Evolutionary conservation across 2,113 vertebrate genomes (phyloP).

Genomic region (Pionites leucogaster): DNA sequence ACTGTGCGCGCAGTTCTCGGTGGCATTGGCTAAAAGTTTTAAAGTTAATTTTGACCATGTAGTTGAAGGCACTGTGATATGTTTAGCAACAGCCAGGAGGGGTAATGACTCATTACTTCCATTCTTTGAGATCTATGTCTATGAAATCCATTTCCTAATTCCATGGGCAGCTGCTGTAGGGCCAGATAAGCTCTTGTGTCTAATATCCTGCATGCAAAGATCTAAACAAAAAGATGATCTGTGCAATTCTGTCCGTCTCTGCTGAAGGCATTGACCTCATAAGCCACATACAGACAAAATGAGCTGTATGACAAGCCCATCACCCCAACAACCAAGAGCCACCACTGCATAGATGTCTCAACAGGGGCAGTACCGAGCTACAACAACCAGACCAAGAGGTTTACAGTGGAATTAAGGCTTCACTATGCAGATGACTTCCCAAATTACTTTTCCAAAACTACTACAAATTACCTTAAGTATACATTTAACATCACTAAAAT

Average conservation of each 20-base stretch:
- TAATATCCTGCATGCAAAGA: rapidly evolving
- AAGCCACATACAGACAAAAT: background rate
- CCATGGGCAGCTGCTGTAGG: background rate
- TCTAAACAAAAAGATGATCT: background rate
- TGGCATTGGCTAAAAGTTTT: background rate
- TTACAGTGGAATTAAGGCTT: background rate
- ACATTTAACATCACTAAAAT: background rate
- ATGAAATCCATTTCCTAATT: background rate
- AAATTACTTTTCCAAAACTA: background rate
- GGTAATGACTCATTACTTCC: slow-evolving; percentile 29
- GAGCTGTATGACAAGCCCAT: background rate
- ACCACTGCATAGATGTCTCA: background rate
- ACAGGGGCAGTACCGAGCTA: background rate
- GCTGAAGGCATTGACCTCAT: background rate
- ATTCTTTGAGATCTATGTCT: background rate
- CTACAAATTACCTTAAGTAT: background rate
- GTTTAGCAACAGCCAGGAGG: background rate
- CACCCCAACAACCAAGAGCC: background rate
- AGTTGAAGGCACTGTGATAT: background rate
- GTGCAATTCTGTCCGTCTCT: background rate
- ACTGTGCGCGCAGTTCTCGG: background rate
- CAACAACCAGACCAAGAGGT: rapidly evolving
- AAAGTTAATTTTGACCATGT: background rate
- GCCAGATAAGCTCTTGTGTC: background rate
- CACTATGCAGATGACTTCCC: rapidly evolving